phyloP scores from a whole-genome alignment of 2,113 vertebrate genomes.

The Hypomesus transpacificus region DNA sequence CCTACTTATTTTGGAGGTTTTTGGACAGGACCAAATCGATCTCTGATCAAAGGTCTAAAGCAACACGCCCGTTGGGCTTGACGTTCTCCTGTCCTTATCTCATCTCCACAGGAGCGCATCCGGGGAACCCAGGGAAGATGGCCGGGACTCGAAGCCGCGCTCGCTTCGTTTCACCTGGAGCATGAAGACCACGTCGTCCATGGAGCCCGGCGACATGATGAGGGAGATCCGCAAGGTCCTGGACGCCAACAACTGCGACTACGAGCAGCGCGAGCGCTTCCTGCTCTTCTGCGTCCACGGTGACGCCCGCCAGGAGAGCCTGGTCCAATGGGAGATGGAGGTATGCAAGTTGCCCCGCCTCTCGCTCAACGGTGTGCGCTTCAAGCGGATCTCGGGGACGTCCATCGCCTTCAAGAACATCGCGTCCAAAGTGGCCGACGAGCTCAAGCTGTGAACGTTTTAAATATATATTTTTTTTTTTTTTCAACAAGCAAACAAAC shows the following conservation, averaged over 20 bases:
- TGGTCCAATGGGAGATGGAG: constrained; percentile 98
- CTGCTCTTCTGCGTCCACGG: constrained; percentile 98
- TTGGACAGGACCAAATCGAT: no score
- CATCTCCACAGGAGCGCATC: constrained; percentile 74
- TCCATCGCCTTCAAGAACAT: constrained; percentile 98
- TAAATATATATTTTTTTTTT: not conserved
- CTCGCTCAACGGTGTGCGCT: constrained; percentile 93
- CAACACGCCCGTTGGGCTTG: not conserved
- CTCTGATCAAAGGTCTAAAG: no score
- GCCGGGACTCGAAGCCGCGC: constrained; percentile 90
- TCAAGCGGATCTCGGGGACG: constrained; percentile 97
- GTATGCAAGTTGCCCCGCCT: constrained; percentile 94
- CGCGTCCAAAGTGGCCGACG: constrained; percentile 96
- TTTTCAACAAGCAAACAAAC: not conserved
- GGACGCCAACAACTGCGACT: constrained; percentile 96
- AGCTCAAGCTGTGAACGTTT: constrained; percentile 90
- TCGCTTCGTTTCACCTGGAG: constrained; percentile 97
- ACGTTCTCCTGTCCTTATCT: not conserved
- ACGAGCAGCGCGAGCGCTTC: constrained; percentile 96
- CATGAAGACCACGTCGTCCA: constrained; percentile 98
- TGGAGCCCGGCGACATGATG: constrained; percentile 99
- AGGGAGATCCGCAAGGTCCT: constrained; percentile 94
- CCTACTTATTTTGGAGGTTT: no score
- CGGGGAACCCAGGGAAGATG: constrained; percentile 87
- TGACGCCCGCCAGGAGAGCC: constrained; percentile 90